Percentiles rank a stretch among this genome's conserved stretches.
These are phyloP conservation scores for Drosophila punjabiensis DNA, from an alignment of 1,140 invertebrate genomes.

Conservation along the genomic window DNA sequence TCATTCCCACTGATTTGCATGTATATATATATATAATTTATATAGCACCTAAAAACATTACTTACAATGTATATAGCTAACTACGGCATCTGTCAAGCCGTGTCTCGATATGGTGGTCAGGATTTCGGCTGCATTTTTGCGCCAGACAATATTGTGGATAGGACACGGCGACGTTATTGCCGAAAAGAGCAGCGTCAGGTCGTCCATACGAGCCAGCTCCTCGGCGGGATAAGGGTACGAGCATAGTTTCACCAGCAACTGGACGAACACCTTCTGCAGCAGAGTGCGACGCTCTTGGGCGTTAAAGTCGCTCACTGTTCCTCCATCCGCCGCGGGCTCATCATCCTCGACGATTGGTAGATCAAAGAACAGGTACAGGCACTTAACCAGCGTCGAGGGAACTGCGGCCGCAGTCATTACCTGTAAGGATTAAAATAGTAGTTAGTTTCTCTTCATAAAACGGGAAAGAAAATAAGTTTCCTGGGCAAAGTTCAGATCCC, in stretches of 20 bases:
- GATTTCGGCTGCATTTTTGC: conserved; percentile 96
- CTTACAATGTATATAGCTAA: conserved; percentile 98
- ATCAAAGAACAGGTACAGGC: conserved; percentile 99
- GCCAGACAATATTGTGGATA: conserved; percentile 96
- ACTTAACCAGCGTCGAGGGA: conserved; percentile 99
- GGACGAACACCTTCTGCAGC: conserved; percentile 98
- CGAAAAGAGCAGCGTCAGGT: conserved; percentile 97
- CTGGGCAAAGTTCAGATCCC: no score
- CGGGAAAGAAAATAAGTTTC: no score
- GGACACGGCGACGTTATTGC: conserved; percentile 98
- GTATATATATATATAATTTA: no score
- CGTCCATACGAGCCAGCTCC: conserved; percentile 98
- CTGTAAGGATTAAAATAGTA: conserved; percentile 84
- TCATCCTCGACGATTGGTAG: conserved; percentile 94
- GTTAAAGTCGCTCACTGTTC: conserved; percentile 92
- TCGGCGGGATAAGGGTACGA: conserved; percentile 97
- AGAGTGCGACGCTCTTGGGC: conserved; percentile 95
- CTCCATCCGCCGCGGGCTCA: conserved; percentile 84
- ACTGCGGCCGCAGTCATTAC: conserved; percentile 98
- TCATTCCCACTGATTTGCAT: background rate
- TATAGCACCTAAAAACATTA: conserved; percentile 36
- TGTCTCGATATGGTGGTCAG: conserved; percentile 97
- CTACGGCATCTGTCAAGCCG: conserved; percentile 95
- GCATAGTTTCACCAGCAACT: conserved; percentile 97
- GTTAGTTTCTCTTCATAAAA: background rate